Base-by-base conservation (phyloP, 2,888 invertebrate species). In the Cataglyphis livida region DNA sequence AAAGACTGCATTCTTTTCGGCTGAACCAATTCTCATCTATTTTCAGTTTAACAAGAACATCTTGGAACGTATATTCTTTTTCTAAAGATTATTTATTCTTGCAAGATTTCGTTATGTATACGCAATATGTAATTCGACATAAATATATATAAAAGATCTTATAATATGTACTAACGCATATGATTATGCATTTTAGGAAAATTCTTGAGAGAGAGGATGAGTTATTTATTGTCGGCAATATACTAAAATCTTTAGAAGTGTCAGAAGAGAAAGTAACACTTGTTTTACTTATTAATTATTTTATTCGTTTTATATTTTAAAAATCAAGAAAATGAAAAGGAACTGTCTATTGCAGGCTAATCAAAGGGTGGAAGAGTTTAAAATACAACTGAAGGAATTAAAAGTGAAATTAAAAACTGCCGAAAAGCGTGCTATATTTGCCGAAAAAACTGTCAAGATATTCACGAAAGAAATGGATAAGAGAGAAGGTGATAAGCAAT, bases 381-480 rank as follows among this genome's bases (percentile, higher is more conserved):
- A 96, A 92, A 94, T 95, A 88, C 96, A 96, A 91, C 70, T 94
- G 68, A 92, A 92, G 66, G 91, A 91, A 18, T 83, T 93, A 66
- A 94, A 94, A 84, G 71, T 83, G 12, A 92, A 92, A 85, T 74
- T 94, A 25, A 92, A 92, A 81, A 91, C 92, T 38, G 92, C 91
- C 94, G 97, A 97, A 94, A 96, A 96, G 92, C 96, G 97, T 89
- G 97, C 96, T 90, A 96, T 96, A 91, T 96, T 96, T 92, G 96
- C 97, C 89, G 97, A 97, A 93, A 96, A 96, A 93, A 96, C 96
- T 88, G 96, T 97, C 88, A 96, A 96, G 94, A 96, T 96, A 93
- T 95, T 97, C 92, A 96, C 97, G 95, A 96, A 96, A 95, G 97
- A 97, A 93, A 96, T 97, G 93, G 97, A 97, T 95, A 95, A 96